Conservation (phyloP, 2,888 invertebrate species). For the Nineta flava region DNA sequence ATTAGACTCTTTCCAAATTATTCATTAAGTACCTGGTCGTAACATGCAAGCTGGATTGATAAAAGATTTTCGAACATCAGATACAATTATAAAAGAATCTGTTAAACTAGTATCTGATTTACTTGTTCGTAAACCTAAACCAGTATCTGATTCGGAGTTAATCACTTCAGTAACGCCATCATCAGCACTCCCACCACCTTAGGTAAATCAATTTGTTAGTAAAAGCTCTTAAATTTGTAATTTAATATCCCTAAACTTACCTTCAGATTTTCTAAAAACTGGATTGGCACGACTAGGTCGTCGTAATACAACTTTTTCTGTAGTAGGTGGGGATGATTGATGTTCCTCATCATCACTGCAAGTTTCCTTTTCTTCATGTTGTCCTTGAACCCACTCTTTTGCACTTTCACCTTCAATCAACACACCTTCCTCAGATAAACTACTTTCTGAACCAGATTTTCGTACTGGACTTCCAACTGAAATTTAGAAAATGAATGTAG, state of each 20-base stretch:
- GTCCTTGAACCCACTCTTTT: conserved; percentile 49
- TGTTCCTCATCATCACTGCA: conserved; percentile 49
- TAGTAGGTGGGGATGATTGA: conserved; percentile 21
- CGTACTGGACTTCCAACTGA: conserved; percentile 32
- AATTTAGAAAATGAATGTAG: background rate
- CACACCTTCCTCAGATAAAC: conserved; percentile 59
- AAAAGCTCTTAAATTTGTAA: background rate
- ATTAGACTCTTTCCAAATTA: too few species aligned
- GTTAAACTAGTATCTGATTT: conserved; percentile 85
- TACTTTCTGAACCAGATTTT: conserved; percentile 81
- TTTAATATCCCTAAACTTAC: conserved; percentile 13
- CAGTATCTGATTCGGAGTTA: conserved; percentile 22
- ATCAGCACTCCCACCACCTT: conserved; percentile 36
- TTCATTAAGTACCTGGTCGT: conserved; percentile 20
- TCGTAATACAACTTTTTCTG: conserved; percentile 39
- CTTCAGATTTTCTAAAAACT: conserved; percentile 51
- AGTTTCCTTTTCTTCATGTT: conserved; percentile 54
- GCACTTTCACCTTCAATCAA: conserved; percentile 34
- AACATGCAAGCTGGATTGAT: conserved; percentile 25
- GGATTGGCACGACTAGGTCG: conserved; percentile 49
- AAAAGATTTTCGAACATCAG: conserved; percentile 34
- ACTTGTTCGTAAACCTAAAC: conserved; percentile 52
- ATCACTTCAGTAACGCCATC: conserved; percentile 18
- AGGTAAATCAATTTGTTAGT: background rate
- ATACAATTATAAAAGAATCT: conserved; percentile 75